These are phyloP conservation scores for Therioaphis trifolii DNA, from an alignment of 2,888 invertebrate species.

Conservation along the genomic window DNA sequence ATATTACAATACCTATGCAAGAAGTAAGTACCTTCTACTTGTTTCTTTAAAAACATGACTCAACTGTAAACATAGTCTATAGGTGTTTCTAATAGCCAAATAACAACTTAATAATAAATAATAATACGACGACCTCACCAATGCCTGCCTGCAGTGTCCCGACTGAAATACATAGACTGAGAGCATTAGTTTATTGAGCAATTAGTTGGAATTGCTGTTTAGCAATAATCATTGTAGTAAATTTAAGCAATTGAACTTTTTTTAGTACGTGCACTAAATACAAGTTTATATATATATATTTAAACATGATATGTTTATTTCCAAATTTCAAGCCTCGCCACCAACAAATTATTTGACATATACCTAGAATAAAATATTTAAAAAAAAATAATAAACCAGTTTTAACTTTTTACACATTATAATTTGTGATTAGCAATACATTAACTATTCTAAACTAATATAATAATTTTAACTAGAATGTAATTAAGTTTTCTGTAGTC, in stretches of 20 bases:
- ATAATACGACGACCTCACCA: slow-evolving; percentile 13
- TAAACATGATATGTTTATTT: not conserved
- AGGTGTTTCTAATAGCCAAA: slow-evolving; percentile 19
- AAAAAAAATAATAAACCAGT: too few species aligned
- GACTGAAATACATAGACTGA: not conserved
- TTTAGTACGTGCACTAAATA: too few species aligned
- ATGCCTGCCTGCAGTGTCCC: not conserved
- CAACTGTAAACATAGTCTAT: not conserved
- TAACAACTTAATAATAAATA: slow-evolving; percentile 12
- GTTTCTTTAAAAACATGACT: slow-evolving; percentile 20
- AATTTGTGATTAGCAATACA: too few species aligned
- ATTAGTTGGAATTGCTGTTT: slow-evolving; percentile 13
- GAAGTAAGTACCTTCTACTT: not conserved
- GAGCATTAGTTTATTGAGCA: slow-evolving; percentile 11
- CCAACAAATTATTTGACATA: too few species aligned
- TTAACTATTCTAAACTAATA: too few species aligned
- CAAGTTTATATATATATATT: too few species aligned
- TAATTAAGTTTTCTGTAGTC: too few species aligned
- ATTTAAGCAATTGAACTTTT: slow-evolving; percentile 1
- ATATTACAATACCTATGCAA: not conserved
- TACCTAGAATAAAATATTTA: too few species aligned
- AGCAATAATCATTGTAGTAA: slow-evolving; percentile 9
- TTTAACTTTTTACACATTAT: too few species aligned
- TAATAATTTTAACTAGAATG: too few species aligned
- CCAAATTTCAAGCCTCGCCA: too few species aligned